phyloP scores from a whole-genome alignment of 2,888 invertebrate species.

The Oxyteleia sp. region DNA sequence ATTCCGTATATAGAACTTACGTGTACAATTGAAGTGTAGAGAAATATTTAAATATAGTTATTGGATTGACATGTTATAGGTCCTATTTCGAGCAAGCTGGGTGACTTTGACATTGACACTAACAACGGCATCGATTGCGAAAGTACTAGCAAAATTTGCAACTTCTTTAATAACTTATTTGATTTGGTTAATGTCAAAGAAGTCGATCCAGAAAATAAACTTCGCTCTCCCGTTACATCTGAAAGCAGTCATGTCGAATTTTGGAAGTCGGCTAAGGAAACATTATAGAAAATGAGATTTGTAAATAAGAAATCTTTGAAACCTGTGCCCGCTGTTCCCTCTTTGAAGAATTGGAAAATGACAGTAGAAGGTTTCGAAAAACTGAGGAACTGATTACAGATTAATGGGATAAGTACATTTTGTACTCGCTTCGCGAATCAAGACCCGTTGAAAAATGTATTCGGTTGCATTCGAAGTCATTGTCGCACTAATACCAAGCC shows the following conservation, averaged over 20 bases:
- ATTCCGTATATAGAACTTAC: no score
- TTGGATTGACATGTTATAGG: no score
- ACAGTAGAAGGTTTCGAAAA: neutral
- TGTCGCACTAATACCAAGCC: neutral
- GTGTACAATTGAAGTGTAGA: no score
- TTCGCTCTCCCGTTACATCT: neutral
- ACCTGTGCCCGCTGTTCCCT: neutral
- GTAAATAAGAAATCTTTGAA: neutral
- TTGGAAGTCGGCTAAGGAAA: neutral
- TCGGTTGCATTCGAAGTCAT: neutral
- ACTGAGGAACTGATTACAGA: neutral
- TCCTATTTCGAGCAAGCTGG: no score
- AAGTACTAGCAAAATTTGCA: neutral
- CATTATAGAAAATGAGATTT: no score
- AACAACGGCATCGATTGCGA: no score
- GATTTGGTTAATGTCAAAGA: neutral
- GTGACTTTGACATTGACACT: no score
- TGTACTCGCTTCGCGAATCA: neutral
- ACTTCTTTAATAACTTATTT: conserved; percentile 8
- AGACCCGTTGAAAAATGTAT: neutral
- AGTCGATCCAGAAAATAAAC: neutral
- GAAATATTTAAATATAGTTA: no score
- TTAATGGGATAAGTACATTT: neutral
- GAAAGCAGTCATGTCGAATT: neutral
- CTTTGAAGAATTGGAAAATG: neutral